A percentile compares a stretch with the other conserved stretches of the same genome.
These are phyloP conservation scores for Kradibia gibbosae DNA, from an alignment of 1,140 invertebrate genomes.

Conservation along the genomic window DNA sequence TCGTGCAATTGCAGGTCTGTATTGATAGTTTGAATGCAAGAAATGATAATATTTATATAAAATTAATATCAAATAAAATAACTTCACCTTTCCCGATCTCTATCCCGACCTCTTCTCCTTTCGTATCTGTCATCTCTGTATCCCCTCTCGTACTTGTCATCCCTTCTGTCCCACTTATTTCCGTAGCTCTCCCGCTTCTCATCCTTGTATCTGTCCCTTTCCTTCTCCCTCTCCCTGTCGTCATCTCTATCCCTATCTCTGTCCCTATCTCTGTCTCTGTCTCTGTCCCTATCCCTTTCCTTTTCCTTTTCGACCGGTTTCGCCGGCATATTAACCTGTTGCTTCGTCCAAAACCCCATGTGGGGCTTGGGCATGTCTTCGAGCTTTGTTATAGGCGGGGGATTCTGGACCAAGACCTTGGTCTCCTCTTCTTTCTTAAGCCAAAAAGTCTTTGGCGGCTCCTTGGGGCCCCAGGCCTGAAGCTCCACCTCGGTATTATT, in stretches of 20 bases:
- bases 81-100: constrained; percentile 57
- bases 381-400: constrained; percentile 59
- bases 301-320: constrained; percentile 62
- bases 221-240: constrained; percentile 64
- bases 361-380: constrained; percentile 72
- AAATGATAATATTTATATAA: neutral
- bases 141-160: constrained; percentile 31
- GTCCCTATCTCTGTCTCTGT: constrained; percentile 60
- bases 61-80: neutral
- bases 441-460: constrained; percentile 70
- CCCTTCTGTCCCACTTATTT: constrained; percentile 40
- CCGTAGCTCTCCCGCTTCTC: constrained; percentile 9
- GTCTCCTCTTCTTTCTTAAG: constrained; percentile 71
- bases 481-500: constrained; percentile 58
- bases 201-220: constrained; percentile 52
- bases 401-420: constrained; percentile 36
- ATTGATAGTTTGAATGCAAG: neutral
- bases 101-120: constrained; percentile 66
- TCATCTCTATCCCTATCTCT: constrained; percentile 54
- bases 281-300: constrained; percentile 58
- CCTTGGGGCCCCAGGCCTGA: constrained; percentile 68
- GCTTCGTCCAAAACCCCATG: constrained; percentile 72
- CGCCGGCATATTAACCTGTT: constrained; percentile 68
- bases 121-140: constrained; percentile 62
- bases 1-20: neutral